Evolutionary conservation across 1,140 invertebrate species (phyloP).

Genomic region (Pseudomyrmex flavicornis): DNA sequence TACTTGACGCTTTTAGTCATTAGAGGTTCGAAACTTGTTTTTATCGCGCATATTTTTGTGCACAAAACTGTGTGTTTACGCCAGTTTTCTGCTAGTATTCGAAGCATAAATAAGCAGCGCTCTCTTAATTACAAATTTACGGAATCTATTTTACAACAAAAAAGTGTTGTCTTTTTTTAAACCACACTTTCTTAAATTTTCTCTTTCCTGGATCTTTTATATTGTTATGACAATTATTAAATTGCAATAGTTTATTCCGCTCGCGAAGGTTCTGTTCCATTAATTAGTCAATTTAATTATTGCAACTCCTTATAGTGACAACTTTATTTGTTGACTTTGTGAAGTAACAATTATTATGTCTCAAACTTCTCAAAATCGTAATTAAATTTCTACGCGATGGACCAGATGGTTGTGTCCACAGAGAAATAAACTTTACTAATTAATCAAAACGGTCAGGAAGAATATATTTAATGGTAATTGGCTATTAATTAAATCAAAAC

Average conservation of each 20-base stretch:
- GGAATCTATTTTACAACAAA: too few relatives aligned
- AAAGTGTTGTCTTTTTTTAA: too few relatives aligned
- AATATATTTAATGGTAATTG: slow-evolving; percentile 36
- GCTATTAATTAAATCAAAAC: neutral
- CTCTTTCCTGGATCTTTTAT: too few relatives aligned
- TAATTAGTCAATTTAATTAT: slow-evolving; percentile 25
- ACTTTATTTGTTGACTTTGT: neutral
- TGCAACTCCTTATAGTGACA: neutral
- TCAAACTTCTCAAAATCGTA: slow-evolving; percentile 24
- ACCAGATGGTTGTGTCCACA: neutral
- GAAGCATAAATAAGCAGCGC: neutral
- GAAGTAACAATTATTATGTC: neutral
- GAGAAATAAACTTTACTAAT: neutral
- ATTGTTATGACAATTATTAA: too few relatives aligned
- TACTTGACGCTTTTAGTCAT: slow-evolving; percentile 32
- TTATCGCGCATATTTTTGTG: neutral
- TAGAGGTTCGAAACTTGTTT: slow-evolving; percentile 22
- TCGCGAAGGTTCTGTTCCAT: neutral
- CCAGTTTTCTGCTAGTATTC: neutral
- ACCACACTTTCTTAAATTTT: too few relatives aligned
- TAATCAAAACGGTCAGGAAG: slow-evolving; percentile 25
- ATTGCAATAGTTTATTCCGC: too few relatives aligned
- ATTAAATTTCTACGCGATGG: neutral
- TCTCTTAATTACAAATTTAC: neutral
- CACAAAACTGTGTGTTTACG: neutral